Base-by-base conservation (phyloP, 2,113 vertebrate genomes). In the Colaptes auratus region DNA sequence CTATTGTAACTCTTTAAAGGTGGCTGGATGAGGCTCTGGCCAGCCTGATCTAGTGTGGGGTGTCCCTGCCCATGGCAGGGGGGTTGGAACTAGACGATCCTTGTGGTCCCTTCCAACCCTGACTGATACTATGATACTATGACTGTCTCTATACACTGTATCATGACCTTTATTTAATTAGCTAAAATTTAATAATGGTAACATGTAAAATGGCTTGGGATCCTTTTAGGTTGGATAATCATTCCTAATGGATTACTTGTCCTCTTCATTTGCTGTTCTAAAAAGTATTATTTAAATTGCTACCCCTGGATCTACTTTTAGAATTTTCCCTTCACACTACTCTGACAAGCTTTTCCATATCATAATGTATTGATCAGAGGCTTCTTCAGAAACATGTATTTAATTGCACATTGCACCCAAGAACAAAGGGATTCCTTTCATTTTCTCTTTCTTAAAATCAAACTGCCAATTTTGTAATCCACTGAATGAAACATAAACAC, bases 361-460 rank as follows among this genome's bases (percentile, higher is more conserved):
- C 23, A 35, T 8, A 91, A 55, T 13, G 20, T 46, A 74, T 1
- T 88, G 48, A 71, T 59, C 39, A 70, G 16, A 46, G 42, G 31
- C 75, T 92, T 86, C 50, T 61, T 92, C 71, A 82, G 75, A 89
- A 96, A 78, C 20, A 42, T 13, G 7, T 27, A 55, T 86, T 86
- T 88, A 86, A 86, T 81, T 92, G 60, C 42, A 74, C 16, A 9
- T 7, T 60, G 73, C 65, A 75, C 35, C 16, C 58, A 83, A 82
- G 50, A 66, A 77, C 27, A 83, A 90, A 93, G 35, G 15, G n/a
- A 88, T 88, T 86, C 65, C 46, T 84, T 90, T 95, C 48, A 81
- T 83, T 84, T 95, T 88, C 66, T 82, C 58, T 56, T 81, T 92
- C n/a, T 79, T 93, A 86, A 83, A 95, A 91, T 60, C 58, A 72